Evolutionary conservation across 2,797 vertebrate species (phyloP), one percentile per base, ranked within the genome.

Genomic region (Cetoscarus ocellatus): DNA sequence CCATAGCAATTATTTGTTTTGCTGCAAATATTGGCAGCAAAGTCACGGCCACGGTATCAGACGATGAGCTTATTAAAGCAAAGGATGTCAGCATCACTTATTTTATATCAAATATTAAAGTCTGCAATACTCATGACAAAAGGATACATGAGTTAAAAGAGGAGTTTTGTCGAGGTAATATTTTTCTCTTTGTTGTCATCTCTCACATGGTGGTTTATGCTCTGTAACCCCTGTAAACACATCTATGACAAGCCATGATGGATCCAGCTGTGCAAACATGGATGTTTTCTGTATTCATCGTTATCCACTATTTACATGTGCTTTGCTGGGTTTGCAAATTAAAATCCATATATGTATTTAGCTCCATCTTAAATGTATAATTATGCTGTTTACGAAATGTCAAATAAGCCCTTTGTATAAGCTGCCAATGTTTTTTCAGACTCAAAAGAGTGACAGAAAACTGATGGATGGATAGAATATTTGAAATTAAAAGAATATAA

Each of bases 1-100:
- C 49, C 80, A 52, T 39, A 52, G 80, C 38, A 44, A 76, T 82
- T 48, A 7, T 39, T 62, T 82, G 68, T 75, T 72, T 77, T 55
- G 73, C 53, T 61, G 60, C 60, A 50, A 60, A 50, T 12, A 0
- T 54, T 14, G 48, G 55, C 38, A 71, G 43, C 64, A 62, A 50
- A 68, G 38, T 36, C 3, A 8, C n/a, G 14, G 34, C 70, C 48
- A 15, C 19, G 57, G 59, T 49, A 1, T 60, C 45, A 65, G 51
- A 65, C 15, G 51, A 5, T 4, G 52, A 66, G 71, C 67, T 49
- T 1, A 42, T 44, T 64, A 17, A 45, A 50, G 34, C 61, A 44
- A 18, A n/a, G 3, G 17, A 61, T 5, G 53, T 55, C 34, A 40
- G 52, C 17, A 0, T 43, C 34, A 38, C 45, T 53, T n/a, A 66